A percentile compares a stretch with the other conserved stretches of the same genome.
Conservation (phyloP, 2,888 invertebrate genomes). For the Catocala fraxini region DNA sequence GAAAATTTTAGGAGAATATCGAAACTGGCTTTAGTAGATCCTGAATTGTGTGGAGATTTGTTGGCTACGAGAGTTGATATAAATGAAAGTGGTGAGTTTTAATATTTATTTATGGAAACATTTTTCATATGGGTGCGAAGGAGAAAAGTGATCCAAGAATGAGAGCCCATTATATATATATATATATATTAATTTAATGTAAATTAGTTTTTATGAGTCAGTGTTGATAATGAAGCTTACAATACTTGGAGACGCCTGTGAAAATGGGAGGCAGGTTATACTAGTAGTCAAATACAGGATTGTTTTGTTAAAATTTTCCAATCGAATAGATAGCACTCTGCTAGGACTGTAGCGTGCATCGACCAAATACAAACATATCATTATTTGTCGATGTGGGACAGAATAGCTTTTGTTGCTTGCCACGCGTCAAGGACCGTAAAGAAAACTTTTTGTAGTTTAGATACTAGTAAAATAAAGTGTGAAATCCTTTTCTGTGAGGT, state of each 20-base stretch:
- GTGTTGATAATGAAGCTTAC: not conserved
- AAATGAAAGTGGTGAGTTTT: conserved; percentile 40
- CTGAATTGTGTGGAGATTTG: conserved; percentile 24
- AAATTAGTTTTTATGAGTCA: not conserved
- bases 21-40: conserved; percentile 12
- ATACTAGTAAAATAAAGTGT: not conserved
- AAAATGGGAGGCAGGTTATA: not conserved
- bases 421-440: not conserved
- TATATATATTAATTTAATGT: too few relatives aligned
- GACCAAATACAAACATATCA: conserved; percentile 4
- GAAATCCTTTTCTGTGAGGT: not conserved
- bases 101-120: not conserved
- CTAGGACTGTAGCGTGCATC: conserved; percentile 5
- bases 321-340: not conserved
- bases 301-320: not conserved
- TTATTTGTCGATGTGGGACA: not conserved
- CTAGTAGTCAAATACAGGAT: not conserved
- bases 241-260: not conserved
- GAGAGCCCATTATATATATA: too few relatives aligned
- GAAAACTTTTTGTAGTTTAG: not conserved
- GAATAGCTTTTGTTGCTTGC: not conserved
- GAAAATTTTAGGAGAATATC: not conserved
- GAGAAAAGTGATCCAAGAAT: not conserved
- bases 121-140: conserved; percentile 12
- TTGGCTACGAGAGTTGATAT: not conserved